Percentiles rank a stretch among this genome's conserved stretches.
Conservation (phyloP, 2,888 invertebrate species). For the Drosophila hamatofila region DNA sequence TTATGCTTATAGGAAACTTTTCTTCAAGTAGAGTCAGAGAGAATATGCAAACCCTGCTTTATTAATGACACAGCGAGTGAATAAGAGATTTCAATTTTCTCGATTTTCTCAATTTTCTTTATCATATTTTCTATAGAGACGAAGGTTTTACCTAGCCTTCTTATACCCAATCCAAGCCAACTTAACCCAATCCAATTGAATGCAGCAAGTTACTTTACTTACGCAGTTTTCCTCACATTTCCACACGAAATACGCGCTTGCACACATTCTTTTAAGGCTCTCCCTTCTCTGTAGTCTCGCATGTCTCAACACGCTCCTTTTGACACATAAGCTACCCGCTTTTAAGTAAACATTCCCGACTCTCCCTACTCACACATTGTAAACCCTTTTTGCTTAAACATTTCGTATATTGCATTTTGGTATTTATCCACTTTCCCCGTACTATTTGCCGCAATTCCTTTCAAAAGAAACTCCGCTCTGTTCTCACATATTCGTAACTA, state of each 20-base stretch:
- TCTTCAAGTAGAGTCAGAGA: too few relatives aligned
- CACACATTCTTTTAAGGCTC: not conserved
- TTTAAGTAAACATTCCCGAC: constrained; percentile 8
- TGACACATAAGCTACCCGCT: constrained; percentile 1
- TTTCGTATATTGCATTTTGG: constrained; percentile 27
- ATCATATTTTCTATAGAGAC: not conserved
- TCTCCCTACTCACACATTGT: not conserved
- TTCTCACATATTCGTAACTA: constrained; percentile 35
- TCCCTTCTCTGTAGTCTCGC: not conserved
- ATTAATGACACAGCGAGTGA: not conserved
- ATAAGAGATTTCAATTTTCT: not conserved
- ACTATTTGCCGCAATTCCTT: constrained; percentile 42
- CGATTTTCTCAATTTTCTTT: not conserved
- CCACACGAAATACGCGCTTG: not conserved
- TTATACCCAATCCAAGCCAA: not conserved
- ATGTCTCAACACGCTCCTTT: constrained; percentile 16
- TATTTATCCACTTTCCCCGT: constrained; percentile 23
- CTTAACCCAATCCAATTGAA: not conserved
- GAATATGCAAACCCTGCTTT: too few relatives aligned
- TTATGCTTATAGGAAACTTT: not conserved
- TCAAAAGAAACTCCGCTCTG: constrained; percentile 37
- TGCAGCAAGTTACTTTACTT: not conserved
- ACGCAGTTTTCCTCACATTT: not conserved
- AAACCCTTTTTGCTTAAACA: not conserved
- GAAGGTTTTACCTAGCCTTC: not conserved